These are phyloP conservation scores for Galemys pyrenaicus DNA, from an alignment of 2,113 vertebrate genomes.

Conservation along the genomic window DNA sequence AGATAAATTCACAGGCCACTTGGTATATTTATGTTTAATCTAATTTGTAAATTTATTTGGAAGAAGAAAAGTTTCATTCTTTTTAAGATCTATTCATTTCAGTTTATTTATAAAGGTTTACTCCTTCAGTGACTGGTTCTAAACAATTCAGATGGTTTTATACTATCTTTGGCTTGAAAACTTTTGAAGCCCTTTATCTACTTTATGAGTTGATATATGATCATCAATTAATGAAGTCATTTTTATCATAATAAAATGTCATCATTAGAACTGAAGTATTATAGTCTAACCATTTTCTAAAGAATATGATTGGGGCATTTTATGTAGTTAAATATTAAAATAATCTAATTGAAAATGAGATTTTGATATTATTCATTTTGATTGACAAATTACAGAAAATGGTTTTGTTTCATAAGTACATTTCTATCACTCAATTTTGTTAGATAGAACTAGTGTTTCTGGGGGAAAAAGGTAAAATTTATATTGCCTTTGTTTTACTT, in stretches of 20 bases:
- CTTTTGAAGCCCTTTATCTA: constrained; percentile 63
- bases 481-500: constrained; percentile 24
- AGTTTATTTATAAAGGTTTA: background rate
- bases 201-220: constrained; percentile 75
- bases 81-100: background rate
- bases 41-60: background rate
- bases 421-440: constrained; percentile 39
- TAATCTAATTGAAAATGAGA: constrained; percentile 78
- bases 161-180: constrained; percentile 28
- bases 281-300: constrained; percentile 69
- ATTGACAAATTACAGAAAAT: constrained; percentile 72
- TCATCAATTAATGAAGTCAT: constrained; percentile 80
- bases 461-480: background rate
- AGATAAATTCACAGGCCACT: background rate
- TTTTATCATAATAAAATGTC: constrained; percentile 79
- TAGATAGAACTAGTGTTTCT: background rate
- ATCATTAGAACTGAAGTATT: constrained; percentile 67
- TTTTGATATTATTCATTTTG: constrained; percentile 73
- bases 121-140: background rate
- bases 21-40: constrained; percentile 41
- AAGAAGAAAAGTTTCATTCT: background rate
- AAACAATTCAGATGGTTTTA: constrained; percentile 54
- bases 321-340: constrained; percentile 78
- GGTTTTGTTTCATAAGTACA: constrained; percentile 48
- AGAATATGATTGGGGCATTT: constrained; percentile 73